Evolutionary conservation across 2,113 vertebrate genomes (phyloP).

Genomic region (Ceratotherium simum): DNA sequence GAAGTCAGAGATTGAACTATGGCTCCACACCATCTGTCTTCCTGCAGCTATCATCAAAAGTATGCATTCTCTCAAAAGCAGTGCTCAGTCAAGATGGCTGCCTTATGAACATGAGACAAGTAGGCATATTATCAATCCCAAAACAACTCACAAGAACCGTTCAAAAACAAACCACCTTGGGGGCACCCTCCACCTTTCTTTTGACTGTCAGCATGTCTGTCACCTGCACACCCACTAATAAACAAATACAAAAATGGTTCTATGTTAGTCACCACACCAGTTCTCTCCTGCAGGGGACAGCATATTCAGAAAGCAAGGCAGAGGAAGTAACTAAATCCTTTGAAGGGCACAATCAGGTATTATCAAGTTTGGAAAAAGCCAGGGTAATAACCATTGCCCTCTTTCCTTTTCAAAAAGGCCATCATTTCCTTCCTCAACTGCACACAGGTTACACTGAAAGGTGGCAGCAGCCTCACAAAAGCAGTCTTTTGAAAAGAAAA

Average conservation of each 20-base stretch:
- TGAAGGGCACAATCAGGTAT: constrained; percentile 59
- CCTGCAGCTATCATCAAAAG: not conserved
- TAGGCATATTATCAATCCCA: not conserved
- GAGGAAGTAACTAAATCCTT: constrained; percentile 63
- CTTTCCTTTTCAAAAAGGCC: constrained; percentile 72
- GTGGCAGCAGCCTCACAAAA: constrained; percentile 73
- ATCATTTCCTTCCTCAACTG: constrained; percentile 45
- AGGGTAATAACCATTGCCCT: constrained; percentile 70
- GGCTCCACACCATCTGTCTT: not conserved
- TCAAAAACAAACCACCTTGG: constrained; percentile 43
- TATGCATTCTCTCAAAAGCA: not conserved
- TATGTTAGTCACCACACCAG: not conserved
- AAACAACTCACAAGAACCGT: constrained; percentile 44
- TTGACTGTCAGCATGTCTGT: constrained; percentile 60
- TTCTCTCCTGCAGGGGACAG: not conserved
- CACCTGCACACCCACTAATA: constrained; percentile 66
- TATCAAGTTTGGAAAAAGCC: constrained; percentile 62
- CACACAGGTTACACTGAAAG: constrained; percentile 66
- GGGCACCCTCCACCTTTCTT: constrained; percentile 56
- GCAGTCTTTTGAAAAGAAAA: constrained; percentile 75
- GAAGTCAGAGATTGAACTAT: not conserved
- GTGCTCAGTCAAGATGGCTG: constrained; percentile 29
- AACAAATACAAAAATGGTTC: constrained; percentile 66
- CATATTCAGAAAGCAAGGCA: constrained; percentile 64
- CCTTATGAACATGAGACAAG: constrained; percentile 19